phyloP scores from a whole-genome alignment of 2,888 invertebrate genomes.

The Escarpia spicata region DNA sequence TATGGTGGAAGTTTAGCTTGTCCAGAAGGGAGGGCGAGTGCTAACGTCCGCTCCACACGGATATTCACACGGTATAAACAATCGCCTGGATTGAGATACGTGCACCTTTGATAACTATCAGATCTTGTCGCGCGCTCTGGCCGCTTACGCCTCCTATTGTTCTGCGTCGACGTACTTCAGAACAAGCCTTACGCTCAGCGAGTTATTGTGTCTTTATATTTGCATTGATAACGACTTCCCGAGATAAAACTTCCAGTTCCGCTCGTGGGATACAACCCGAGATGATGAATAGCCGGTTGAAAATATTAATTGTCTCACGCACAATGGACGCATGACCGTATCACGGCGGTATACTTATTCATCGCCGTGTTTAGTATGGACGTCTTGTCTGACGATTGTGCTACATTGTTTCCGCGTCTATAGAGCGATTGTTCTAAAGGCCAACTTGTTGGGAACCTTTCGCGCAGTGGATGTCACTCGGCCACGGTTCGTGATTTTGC shows the following conservation, averaged over 20 bases:
- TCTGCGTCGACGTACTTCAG: not conserved
- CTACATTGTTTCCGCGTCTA: not conserved
- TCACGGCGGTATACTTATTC: not conserved
- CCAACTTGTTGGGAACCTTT: not conserved
- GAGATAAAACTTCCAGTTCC: constrained; percentile 5
- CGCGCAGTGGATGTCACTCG: not conserved
- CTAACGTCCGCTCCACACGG: not conserved
- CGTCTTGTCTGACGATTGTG: not conserved
- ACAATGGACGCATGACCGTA: not conserved
- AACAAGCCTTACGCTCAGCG: constrained; percentile 6
- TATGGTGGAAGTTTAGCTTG: not conserved
- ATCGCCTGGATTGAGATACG: not conserved
- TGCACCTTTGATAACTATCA: not conserved
- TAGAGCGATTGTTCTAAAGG: not conserved
- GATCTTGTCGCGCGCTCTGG: not conserved
- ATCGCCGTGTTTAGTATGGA: not conserved
- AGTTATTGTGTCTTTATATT: not conserved
- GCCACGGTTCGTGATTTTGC: not conserved
- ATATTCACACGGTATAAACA: constrained; percentile 16
- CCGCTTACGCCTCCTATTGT: not conserved
- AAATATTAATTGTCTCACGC: not conserved
- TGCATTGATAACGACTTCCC: constrained; percentile 16
- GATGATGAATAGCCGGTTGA: not conserved
- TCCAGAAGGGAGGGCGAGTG: not conserved
- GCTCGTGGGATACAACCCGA: not conserved